These are phyloP conservation scores for Sylvilagus floridanus DNA, from an alignment of 2,797 vertebrate genomes.

Conservation along the genomic window DNA sequence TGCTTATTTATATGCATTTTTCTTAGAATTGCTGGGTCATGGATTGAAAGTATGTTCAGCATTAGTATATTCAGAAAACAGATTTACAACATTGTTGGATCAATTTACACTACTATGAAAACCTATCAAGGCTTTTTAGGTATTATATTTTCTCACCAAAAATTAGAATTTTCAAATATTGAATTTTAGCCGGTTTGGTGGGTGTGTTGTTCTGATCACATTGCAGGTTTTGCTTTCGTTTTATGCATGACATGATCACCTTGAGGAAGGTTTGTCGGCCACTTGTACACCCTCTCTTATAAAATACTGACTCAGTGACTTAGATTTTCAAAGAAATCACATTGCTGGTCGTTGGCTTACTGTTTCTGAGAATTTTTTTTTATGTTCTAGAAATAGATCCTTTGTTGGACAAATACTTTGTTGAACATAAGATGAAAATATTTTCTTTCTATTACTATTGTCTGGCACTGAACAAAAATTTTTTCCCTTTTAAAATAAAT, in stretches of 20 bases:
- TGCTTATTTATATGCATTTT: neutral
- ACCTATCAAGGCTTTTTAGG: neutral
- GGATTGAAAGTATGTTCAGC: neutral
- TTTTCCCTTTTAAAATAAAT: neutral
- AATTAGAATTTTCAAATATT: constrained; percentile 40
- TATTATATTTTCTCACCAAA: neutral
- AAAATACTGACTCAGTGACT: neutral
- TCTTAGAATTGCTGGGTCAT: neutral
- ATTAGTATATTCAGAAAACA: neutral
- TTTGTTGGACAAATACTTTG: constrained; percentile 25
- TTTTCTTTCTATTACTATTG: neutral
- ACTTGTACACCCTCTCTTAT: neutral
- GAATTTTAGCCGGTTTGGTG: neutral
- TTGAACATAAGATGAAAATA: neutral
- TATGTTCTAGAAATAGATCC: neutral
- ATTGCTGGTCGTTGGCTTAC: neutral
- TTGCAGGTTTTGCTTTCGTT: neutral
- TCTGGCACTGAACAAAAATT: neutral
- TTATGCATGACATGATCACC: neutral
- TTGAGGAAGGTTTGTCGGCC: neutral
- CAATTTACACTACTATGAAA: neutral
- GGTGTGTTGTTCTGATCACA: neutral
- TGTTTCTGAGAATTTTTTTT: constrained; percentile 22
- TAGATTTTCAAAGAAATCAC: neutral
- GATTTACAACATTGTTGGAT: neutral